Evolutionary conservation across 2,113 vertebrate species (phyloP).

Genomic region (Paraplagusia blochii): DNA sequence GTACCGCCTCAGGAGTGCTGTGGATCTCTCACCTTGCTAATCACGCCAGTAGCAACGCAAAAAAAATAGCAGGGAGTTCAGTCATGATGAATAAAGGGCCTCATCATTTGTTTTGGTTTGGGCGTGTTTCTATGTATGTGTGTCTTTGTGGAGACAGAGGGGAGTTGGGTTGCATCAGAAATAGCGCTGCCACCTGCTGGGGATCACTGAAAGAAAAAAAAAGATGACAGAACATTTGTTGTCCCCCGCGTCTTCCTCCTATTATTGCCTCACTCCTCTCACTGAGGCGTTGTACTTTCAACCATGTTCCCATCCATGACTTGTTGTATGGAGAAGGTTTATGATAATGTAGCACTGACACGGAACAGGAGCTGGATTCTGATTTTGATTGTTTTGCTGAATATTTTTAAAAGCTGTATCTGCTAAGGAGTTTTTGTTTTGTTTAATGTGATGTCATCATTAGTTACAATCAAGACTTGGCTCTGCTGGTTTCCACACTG

Average conservation of each 20-base stretch:
- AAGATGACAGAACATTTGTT: conserved; percentile 60
- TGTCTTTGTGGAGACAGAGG: conserved; percentile 29
- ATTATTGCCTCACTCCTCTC: conserved; percentile 25
- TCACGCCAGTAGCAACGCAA: conserved; percentile 27
- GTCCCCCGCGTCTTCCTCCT: conserved; percentile 25
- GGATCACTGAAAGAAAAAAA: conserved; percentile 53
- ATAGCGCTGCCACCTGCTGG: conserved; percentile 75
- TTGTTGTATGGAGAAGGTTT: no score
- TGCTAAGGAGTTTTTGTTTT: no score
- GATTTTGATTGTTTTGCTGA: no score
- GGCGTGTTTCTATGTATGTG: background rate
- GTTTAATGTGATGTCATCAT: no score
- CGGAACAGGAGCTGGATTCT: no score
- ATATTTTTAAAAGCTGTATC: no score
- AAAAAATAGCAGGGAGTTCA: no score
- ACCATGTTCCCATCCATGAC: background rate
- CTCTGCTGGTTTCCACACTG: no score
- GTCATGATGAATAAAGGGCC: background rate
- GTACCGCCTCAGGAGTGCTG: conserved; percentile 2
- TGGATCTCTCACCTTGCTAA: conserved; percentile 8
- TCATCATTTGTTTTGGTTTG: conserved; percentile 1
- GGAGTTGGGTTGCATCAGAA: conserved; percentile 72
- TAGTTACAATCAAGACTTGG: no score
- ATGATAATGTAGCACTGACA: no score
- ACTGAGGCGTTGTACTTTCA: conserved; percentile 12